These are phyloP conservation scores for Cygnus buccinator DNA, from an alignment of 2,113 vertebrate genomes.

Conservation along the genomic window DNA sequence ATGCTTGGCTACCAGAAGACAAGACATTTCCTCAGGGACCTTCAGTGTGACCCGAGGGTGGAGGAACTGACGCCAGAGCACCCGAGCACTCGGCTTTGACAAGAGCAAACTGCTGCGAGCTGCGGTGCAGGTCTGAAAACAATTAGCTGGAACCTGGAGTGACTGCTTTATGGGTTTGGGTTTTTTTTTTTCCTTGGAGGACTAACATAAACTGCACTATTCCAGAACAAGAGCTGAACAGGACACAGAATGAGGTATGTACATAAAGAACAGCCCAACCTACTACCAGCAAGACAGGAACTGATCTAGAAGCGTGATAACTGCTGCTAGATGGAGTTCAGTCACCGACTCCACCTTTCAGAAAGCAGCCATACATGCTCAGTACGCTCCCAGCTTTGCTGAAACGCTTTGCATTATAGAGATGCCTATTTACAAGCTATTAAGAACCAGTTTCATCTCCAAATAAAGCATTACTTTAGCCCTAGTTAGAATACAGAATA, in stretches of 20 bases:
- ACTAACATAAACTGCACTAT: background rate
- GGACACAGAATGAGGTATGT: accelerated
- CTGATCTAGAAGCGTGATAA: background rate
- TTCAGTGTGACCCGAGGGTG: background rate
- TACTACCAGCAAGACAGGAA: background rate
- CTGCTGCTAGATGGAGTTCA: background rate
- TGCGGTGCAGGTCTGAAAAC: background rate
- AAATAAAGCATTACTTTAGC: background rate
- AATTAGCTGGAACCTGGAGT: background rate
- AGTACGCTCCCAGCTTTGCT: background rate
- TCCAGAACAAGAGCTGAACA: background rate
- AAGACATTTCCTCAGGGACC: background rate
- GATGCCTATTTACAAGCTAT: background rate
- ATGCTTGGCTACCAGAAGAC: background rate
- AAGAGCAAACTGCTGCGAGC: background rate
- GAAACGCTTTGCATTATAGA: background rate
- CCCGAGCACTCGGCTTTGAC: background rate
- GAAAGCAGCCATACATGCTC: background rate
- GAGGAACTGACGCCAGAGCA: background rate
- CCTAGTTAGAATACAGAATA: background rate
- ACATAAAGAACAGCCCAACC: accelerated
- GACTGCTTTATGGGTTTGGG: background rate
- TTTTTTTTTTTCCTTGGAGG: background rate
- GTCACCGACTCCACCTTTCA: background rate
- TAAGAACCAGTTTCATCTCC: background rate